Evolutionary conservation across 2,113 vertebrate genomes (phyloP).

Genomic region (Hippoglossus stenolepis): DNA sequence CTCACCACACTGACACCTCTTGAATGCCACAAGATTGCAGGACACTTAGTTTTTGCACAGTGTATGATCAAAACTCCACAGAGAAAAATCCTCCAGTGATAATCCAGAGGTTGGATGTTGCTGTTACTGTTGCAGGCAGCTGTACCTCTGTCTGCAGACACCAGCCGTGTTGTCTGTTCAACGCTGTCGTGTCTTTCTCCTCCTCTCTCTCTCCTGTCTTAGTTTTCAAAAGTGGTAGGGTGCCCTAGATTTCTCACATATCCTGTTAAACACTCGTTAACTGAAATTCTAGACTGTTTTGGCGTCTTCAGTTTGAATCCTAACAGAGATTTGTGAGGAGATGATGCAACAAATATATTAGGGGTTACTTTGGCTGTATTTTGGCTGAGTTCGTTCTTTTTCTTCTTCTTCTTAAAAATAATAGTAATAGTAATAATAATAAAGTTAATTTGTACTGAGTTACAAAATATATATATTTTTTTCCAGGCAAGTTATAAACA

Average conservation of each 20-base stretch:
- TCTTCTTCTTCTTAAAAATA: no score
- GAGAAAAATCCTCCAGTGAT: neutral
- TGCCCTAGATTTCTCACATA: constrained; percentile 34
- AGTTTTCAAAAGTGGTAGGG: neutral
- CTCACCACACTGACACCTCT: neutral
- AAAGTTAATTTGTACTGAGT: no score
- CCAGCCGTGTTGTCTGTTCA: constrained; percentile 28
- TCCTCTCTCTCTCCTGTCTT: constrained; percentile 22
- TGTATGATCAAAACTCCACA: neutral
- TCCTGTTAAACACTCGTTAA: constrained; percentile 44
- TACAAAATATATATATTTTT: no score
- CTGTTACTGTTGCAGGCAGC: constrained; percentile 22
- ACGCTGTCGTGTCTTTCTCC: constrained; percentile 13
- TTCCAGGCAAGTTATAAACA: constrained; percentile 2
- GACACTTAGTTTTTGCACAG: constrained; percentile 27
- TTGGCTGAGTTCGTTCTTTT: no score
- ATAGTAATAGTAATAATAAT: no score
- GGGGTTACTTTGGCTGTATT: no score
- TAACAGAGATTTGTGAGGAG: neutral
- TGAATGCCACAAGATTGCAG: neutral
- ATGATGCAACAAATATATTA: neutral
- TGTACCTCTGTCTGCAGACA: constrained; percentile 29
- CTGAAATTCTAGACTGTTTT: constrained; percentile 35
- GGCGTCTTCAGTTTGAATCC: neutral
- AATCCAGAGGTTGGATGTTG: constrained; percentile 11